These are phyloP conservation scores for Lycia hirtaria DNA, from an alignment of 2,888 invertebrate species.

Conservation along the genomic window DNA sequence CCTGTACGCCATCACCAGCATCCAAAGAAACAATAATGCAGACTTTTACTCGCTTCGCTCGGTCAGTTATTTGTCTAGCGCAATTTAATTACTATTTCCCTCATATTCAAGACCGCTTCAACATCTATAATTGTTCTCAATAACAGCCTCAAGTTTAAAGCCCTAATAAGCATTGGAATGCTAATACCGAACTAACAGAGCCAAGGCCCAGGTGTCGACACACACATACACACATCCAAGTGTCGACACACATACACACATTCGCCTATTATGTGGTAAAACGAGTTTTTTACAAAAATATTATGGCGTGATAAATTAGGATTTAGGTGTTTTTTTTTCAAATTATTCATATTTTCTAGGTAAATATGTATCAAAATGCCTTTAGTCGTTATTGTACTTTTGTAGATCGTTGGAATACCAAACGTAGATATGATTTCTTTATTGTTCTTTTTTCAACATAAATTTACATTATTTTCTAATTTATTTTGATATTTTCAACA, in stretches of 20 bases:
- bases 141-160: conserved; percentile 19
- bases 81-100: neutral
- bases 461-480: too few species aligned
- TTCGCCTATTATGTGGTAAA: conserved; percentile 4
- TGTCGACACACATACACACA: conserved; percentile 22
- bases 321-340: neutral
- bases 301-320: neutral
- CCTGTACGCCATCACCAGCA: too few species aligned
- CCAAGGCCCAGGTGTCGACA: conserved; percentile 36
- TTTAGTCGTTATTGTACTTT: too few species aligned
- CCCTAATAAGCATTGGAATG: conserved; percentile 36
- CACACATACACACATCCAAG: conserved; percentile 5
- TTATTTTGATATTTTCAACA: too few species aligned
- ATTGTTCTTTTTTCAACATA: neutral
- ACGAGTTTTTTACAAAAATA: conserved; percentile 6
- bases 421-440: neutral
- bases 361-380: neutral
- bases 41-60: too few species aligned
- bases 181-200: conserved; percentile 35
- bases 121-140: conserved; percentile 10
- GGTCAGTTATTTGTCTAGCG: neutral
- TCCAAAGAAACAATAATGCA: too few species aligned
- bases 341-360: neutral
- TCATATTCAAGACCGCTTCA: neutral
- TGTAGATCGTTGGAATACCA: too few species aligned